These are phyloP conservation scores for Oncopeltus fasciatus DNA, from an alignment of 1,140 invertebrate species.

Conservation along the genomic window DNA sequence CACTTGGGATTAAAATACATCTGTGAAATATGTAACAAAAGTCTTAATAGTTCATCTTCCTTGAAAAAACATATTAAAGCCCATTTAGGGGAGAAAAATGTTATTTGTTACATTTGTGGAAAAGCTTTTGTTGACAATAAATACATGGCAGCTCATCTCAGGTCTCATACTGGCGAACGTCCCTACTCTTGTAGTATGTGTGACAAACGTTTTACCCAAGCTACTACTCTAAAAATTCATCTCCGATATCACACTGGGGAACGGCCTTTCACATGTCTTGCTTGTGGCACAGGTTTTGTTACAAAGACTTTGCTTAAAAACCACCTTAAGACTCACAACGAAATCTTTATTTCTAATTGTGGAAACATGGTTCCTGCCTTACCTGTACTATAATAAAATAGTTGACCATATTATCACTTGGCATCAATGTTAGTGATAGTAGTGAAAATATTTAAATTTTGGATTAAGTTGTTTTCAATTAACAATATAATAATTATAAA, in stretches of 20 bases:
- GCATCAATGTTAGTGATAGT: too few species aligned
- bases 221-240: slow-evolving; percentile 57
- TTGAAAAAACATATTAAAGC: slow-evolving; percentile 10
- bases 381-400: too few species aligned
- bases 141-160: slow-evolving; percentile 29
- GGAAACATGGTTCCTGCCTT: too few species aligned
- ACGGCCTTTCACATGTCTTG: slow-evolving; percentile 43
- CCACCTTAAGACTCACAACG: not conserved
- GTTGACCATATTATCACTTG: too few species aligned
- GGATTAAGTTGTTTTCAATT: too few species aligned
- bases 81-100: slow-evolving; percentile 10
- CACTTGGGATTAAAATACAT: slow-evolving; percentile 31
- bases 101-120: slow-evolving; percentile 8
- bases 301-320: slow-evolving; percentile 3
- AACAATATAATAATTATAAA: too few species aligned
- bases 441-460: too few species aligned
- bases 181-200: slow-evolving; percentile 35
- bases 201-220: slow-evolving; percentile 47
- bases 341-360: not conserved
- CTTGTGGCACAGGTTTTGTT: slow-evolving; percentile 51
- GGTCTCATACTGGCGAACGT: slow-evolving; percentile 33
- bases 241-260: slow-evolving; percentile 52
- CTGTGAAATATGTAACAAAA: not conserved
- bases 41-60: not conserved
- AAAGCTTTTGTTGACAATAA: slow-evolving; percentile 12